These are phyloP conservation scores for Cebus imitator DNA, from an alignment of 2,113 vertebrate species.

Conservation along the genomic window DNA sequence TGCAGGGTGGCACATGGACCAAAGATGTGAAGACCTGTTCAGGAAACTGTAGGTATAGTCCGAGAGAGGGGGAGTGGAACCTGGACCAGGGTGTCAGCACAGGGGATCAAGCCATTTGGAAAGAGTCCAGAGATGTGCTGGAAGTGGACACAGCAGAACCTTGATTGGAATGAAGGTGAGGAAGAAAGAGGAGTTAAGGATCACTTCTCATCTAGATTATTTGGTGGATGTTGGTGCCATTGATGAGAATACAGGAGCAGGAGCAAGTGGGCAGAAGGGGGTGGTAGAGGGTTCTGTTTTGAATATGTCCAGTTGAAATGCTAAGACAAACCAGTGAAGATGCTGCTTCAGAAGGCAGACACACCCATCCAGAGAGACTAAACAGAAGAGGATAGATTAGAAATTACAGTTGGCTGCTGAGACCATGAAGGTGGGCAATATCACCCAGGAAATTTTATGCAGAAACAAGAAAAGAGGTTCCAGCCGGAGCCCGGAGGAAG, in stretches of 20 bases:
- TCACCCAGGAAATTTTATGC: neutral
- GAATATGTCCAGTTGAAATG: neutral
- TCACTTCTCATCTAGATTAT: neutral
- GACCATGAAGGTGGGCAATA: neutral
- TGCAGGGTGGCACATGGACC: neutral
- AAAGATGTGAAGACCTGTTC: neutral
- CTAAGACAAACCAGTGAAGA: neutral
- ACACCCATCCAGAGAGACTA: no score
- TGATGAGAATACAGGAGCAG: neutral
- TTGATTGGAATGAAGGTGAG: neutral
- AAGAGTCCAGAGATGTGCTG: neutral
- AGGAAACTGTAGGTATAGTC: neutral
- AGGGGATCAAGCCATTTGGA: no score
- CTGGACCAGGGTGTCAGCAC: neutral
- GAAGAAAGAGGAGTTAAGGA: neutral
- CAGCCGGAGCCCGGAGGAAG: no score
- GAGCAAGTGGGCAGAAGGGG: neutral
- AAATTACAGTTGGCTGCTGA: neutral
- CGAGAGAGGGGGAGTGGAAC: neutral
- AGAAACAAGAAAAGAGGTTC: neutral
- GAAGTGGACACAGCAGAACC: neutral
- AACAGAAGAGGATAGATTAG: no score
- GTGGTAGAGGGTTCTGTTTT: neutral
- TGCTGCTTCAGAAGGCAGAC: neutral
- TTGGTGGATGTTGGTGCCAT: neutral